Base-by-base conservation (phyloP, 2,797 vertebrate species). In the Hozukius guyotensis region DNA sequence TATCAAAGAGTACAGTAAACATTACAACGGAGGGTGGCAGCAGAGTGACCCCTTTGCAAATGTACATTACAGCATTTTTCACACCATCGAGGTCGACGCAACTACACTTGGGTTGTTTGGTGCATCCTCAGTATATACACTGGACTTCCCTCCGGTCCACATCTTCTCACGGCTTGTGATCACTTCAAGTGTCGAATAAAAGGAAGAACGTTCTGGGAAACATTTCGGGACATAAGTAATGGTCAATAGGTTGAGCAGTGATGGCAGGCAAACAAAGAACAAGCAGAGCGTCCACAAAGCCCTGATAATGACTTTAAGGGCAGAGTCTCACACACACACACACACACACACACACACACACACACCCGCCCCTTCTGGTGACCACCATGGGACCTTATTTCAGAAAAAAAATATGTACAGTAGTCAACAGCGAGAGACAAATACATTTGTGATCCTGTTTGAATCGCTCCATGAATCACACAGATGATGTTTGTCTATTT, bases 1-100 rank as follows among this genome's bases (percentile, higher is more conserved):
- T 97, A 97, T 98, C 96, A 97, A 97, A 96, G 87, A 91, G 85
- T 97, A 96, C 96, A 96, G 97, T 97, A 97, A 97, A 98, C 97
- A 97, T 96, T 72, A 96, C 93, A 96, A 96, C 94, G 94, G 95
- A 96, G 96, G 95, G 96, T 93, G 95, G 83, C 86, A 90, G 95
- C 94, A 94, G 92, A 93, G 89, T 87, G 92, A 95, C 95, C 95
- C 95, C 91, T 94, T 92, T 92, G 93, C 93, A 75, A 72, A 84
- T 76, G 72, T 96, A 97, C 95, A 97, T 95, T 96, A 97, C 96
- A 97, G 96, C 96, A 95, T 96, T 94, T 71, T 53, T 62, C n/a
- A 73, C 78, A 80, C 69, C 69, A 36, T 72, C 36, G 25, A 62
- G 57, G 55, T 63, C 53, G 59, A 42, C 70, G 34, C 20, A 76